Conservation (phyloP, 2,888 invertebrate genomes). For the Magallana nippona region DNA sequence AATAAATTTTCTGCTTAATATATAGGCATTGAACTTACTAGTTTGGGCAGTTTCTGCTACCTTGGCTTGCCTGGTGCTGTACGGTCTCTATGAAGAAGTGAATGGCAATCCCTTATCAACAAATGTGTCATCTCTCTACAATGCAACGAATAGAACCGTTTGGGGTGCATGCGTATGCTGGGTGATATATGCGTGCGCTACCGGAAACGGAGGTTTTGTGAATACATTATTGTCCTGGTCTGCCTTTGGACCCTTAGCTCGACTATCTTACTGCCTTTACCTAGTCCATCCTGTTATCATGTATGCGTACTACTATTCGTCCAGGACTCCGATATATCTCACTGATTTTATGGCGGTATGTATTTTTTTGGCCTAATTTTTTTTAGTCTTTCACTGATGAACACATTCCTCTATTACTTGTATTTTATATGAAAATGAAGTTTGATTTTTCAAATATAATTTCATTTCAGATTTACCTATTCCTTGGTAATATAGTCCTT, state of each 20-base stretch:
- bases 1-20: too few relatives aligned
- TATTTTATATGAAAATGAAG: too few relatives aligned
- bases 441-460: not conserved
- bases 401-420: not conserved
- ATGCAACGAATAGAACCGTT: slow-evolving; percentile 79
- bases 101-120: slow-evolving; percentile 62
- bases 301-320: slow-evolving; percentile 48
- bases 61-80: slow-evolving; percentile 69
- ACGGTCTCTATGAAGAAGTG: slow-evolving; percentile 73
- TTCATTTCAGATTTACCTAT: slow-evolving; percentile 41
- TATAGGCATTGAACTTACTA: slow-evolving; percentile 51
- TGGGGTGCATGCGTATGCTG: slow-evolving; percentile 82
- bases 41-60: slow-evolving; percentile 74
- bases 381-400: not conserved
- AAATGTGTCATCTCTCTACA: slow-evolving; percentile 76
- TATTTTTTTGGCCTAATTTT: not conserved
- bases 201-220: slow-evolving; percentile 80
- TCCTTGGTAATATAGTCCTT: slow-evolving; percentile 40
- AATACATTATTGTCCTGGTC: slow-evolving; percentile 61
- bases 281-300: slow-evolving; percentile 59
- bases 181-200: slow-evolving; percentile 82
- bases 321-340: slow-evolving; percentile 46
- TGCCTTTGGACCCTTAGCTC: slow-evolving; percentile 55
- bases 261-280: slow-evolving; percentile 61
- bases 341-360: slow-evolving; percentile 56